Conservation (phyloP, 2,888 invertebrate species). For the Lasioglossum oenotherae region DNA sequence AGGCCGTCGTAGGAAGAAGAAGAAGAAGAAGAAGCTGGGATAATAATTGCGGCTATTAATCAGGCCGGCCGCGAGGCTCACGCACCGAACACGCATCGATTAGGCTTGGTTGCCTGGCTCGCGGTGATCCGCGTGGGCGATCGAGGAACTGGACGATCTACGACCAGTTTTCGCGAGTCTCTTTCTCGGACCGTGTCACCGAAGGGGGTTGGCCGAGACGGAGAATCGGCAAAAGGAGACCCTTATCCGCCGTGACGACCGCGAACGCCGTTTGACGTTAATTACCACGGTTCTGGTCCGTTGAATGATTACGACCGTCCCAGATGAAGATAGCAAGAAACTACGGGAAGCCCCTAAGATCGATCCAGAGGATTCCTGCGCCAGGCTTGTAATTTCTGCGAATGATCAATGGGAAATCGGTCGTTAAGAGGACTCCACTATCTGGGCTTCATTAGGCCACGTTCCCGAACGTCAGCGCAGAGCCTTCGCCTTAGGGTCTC, state of each 20-base stretch:
- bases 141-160: constrained; percentile 43
- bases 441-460: constrained; percentile 47
- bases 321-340: constrained; percentile 45
- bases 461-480: background rate
- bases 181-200: background rate
- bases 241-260: constrained; percentile 47
- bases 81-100: constrained; percentile 66
- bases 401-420: constrained; percentile 52
- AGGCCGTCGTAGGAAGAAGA: constrained; percentile 4
- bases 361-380: constrained; percentile 39
- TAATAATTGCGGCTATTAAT: constrained; percentile 72
- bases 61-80: constrained; percentile 50
- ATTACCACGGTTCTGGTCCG: constrained; percentile 32
- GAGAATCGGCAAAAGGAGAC: background rate
- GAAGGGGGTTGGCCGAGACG: background rate
- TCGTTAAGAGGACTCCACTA: constrained; percentile 29
- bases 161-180: constrained; percentile 45
- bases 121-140: constrained; percentile 63
- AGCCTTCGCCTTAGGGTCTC: background rate
- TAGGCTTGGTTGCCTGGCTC: constrained; percentile 54
- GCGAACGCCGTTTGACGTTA: constrained; percentile 47
- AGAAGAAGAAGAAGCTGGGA: constrained; percentile 24
- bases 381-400: constrained; percentile 42
- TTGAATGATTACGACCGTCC: constrained; percentile 6
- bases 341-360: constrained; percentile 15